Conservation (phyloP, 2,113 vertebrate species). For the Scopus umbretta region DNA sequence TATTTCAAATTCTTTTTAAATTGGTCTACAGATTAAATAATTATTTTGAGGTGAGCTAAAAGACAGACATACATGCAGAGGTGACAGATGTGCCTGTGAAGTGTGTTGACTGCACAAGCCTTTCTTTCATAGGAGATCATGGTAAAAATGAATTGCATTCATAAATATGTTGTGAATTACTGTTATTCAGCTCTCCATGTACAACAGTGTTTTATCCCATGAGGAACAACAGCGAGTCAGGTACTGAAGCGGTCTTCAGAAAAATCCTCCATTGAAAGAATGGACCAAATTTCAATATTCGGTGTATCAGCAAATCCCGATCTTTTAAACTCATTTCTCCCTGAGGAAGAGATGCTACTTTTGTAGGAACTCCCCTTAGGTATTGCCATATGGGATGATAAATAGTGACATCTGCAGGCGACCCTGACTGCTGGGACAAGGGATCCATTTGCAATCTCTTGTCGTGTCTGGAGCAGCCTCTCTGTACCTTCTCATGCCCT, state of each 20-base stretch:
- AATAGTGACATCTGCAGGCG: background rate
- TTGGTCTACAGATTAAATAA: background rate
- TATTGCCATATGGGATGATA: background rate
- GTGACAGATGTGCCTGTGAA: fast-evolving
- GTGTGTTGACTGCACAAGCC: background rate
- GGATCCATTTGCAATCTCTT: background rate
- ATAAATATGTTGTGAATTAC: background rate
- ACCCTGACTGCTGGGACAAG: background rate
- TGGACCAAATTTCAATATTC: background rate
- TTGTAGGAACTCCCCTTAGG: background rate
- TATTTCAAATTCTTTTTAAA: background rate
- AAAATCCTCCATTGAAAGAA: background rate
- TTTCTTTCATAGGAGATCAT: background rate
- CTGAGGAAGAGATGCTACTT: background rate
- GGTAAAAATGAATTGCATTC: background rate
- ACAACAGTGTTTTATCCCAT: background rate
- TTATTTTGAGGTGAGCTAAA: background rate
- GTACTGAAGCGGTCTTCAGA: background rate
- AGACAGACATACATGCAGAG: background rate
- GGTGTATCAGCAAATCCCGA: background rate
- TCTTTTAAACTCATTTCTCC: background rate
- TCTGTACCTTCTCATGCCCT: background rate
- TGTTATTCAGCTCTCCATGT: background rate
- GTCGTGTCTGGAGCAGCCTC: background rate
- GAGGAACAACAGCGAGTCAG: background rate